A percentile compares a stretch with the other conserved stretches of the same genome.
Evolutionary conservation across 1,140 invertebrate species (phyloP).

Genomic region (Lasioglossum baleicum): DNA sequence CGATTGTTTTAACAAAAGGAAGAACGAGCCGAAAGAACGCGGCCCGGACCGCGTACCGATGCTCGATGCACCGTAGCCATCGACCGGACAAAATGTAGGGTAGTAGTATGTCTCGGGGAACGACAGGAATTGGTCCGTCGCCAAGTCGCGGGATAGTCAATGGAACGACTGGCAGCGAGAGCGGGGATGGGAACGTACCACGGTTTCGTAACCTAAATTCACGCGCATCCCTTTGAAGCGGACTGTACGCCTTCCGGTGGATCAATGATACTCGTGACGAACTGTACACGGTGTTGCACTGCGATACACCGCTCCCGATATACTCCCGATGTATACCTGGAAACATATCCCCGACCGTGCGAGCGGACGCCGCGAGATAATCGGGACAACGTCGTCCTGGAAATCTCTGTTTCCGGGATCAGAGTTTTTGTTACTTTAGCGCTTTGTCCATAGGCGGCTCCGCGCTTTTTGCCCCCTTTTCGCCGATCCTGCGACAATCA

Average conservation of each 20-base stretch:
- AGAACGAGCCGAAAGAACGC: neutral
- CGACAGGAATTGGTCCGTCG: conserved; percentile 52
- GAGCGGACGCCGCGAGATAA: neutral
- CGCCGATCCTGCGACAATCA: too few relatives aligned
- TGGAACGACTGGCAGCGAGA: conserved; percentile 14
- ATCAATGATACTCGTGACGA: conserved; percentile 53
- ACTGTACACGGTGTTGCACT: conserved; percentile 42
- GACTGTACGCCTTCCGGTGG: conserved; percentile 21
- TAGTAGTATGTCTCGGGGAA: conserved; percentile 40
- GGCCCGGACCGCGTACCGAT: neutral
- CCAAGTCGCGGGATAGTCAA: conserved; percentile 61
- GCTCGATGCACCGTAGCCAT: conserved; percentile 24
- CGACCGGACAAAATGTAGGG: conserved; percentile 21
- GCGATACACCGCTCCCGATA: conserved; percentile 11
- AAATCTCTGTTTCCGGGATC: neutral
- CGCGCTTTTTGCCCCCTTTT: too few relatives aligned
- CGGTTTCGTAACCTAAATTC: conserved; percentile 52
- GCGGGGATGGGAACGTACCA: conserved; percentile 9
- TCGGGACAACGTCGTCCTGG: neutral
- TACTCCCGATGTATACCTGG: neutral
- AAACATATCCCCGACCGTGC: neutral
- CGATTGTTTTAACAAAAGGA: conserved; percentile 31
- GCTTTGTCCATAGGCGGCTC: too few relatives aligned
- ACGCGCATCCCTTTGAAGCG: conserved; percentile 31
- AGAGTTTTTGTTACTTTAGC: neutral